These are phyloP conservation scores for Phylloscopus trochiloides DNA, from an alignment of 2,113 vertebrate species.

Conservation along the genomic window DNA sequence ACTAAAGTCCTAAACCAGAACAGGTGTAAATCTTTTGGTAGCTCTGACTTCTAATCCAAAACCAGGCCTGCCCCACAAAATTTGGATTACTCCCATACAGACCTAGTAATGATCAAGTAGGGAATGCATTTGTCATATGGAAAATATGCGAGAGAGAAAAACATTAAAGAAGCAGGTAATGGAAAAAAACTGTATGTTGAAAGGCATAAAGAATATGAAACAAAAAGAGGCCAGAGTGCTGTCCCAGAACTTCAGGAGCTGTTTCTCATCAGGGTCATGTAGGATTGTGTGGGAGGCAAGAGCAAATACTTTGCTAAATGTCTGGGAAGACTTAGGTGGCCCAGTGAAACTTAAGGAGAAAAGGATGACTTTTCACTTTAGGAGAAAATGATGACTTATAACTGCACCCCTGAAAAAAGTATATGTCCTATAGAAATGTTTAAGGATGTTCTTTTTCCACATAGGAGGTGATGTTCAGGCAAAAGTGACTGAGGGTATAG, in stretches of 20 bases:
- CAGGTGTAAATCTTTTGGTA: constrained; percentile 9
- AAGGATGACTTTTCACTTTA: not conserved
- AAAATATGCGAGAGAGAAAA: not conserved
- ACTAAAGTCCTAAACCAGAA: not conserved
- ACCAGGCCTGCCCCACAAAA: not conserved
- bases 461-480: not conserved
- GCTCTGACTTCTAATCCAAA: not conserved
- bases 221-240: not conserved
- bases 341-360: not conserved
- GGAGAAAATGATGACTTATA: not conserved
- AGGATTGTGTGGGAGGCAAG: not conserved
- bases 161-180: constrained; percentile 6
- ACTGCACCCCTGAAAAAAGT: not conserved
- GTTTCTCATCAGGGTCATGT: not conserved
- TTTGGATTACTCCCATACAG: not conserved
- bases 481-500: not conserved
- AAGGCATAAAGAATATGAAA: not conserved
- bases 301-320: not conserved
- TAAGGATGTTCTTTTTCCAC: not conserved
- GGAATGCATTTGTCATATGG: not conserved
- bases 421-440: not conserved
- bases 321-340: not conserved
- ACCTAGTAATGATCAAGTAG: not conserved
- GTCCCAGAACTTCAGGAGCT: not conserved
- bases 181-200: not conserved